Conservation (phyloP, 2,888 invertebrate species). For the Pollenia labialis region DNA sequence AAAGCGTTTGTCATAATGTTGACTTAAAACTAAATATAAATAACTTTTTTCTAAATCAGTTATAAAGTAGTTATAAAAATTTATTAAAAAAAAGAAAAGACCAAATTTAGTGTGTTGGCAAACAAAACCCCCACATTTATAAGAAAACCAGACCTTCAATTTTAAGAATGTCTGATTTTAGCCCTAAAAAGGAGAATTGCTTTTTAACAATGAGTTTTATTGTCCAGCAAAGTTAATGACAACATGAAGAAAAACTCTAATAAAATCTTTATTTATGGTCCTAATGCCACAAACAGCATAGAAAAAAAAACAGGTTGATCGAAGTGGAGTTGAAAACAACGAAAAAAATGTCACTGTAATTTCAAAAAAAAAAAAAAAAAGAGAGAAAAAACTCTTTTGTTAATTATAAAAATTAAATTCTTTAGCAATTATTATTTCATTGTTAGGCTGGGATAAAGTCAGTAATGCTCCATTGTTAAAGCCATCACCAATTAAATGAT, state of each 20-base stretch:
- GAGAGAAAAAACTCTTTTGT: slow-evolving; percentile 12
- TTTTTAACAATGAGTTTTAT: slow-evolving; percentile 57
- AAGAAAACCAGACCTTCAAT: slow-evolving; percentile 24
- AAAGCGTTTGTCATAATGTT: slow-evolving; percentile 59
- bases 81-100: slow-evolving; percentile 21
- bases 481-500: slow-evolving; percentile 74
- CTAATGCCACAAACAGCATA: slow-evolving; percentile 25
- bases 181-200: slow-evolving; percentile 18
- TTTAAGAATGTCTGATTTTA: neutral
- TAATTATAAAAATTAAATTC: slow-evolving; percentile 51
- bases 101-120: slow-evolving; percentile 34
- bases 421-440: slow-evolving; percentile 60
- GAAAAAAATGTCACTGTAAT: slow-evolving; percentile 65
- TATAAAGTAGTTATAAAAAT: slow-evolving; percentile 47
- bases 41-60: slow-evolving; percentile 31
- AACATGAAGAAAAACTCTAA: slow-evolving; percentile 69
- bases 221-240: slow-evolving; percentile 70
- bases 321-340: slow-evolving; percentile 33
- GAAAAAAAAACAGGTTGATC: slow-evolving; percentile 72
- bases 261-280: slow-evolving; percentile 70
- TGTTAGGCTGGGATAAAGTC: slow-evolving; percentile 35
- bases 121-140: slow-evolving; percentile 59
- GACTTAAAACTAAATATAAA: slow-evolving; percentile 13
- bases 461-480: slow-evolving; percentile 61
- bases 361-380: slow-evolving; percentile 36